A percentile compares a stretch with the other conserved stretches of the same genome.
phyloP scores from a whole-genome alignment of 1,140 invertebrate species.

The Lordiphosa stackelbergi region DNA sequence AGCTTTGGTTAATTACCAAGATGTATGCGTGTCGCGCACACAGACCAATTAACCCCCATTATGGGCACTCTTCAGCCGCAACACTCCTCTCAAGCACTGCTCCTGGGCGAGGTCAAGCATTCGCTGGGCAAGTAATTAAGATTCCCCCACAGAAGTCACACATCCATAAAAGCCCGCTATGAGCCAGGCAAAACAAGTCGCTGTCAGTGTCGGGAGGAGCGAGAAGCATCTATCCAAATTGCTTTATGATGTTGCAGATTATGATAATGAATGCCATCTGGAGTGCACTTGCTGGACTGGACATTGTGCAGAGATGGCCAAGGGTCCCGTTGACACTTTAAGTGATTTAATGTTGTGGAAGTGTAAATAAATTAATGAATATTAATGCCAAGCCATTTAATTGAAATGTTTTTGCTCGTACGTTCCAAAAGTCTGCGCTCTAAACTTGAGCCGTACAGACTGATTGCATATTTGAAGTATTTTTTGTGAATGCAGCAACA shows the following conservation, averaged over 20 bases:
- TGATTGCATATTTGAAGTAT: not conserved
- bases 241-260: constrained; percentile 76
- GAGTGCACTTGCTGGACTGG: constrained; percentile 47
- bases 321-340: constrained; percentile 73
- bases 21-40: constrained; percentile 77
- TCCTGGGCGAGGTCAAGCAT: constrained; percentile 69
- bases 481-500: too few relatives aligned
- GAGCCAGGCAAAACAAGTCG: constrained; percentile 52
- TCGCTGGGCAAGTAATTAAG: constrained; percentile 70
- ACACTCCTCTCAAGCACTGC: constrained; percentile 32
- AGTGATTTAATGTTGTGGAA: constrained; percentile 72
- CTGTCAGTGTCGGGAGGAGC: constrained; percentile 2
- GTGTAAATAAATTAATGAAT: constrained; percentile 47
- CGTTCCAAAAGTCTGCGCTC: not conserved
- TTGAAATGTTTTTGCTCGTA: constrained; percentile 39
- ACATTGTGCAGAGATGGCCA: constrained; percentile 49
- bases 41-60: constrained; percentile 77
- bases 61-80: constrained; percentile 46
- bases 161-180: constrained; percentile 37
- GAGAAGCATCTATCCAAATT: constrained; percentile 48
- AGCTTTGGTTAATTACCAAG: constrained; percentile 74
- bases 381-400: constrained; percentile 46
- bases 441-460: constrained; percentile 1
- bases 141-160: constrained; percentile 54
- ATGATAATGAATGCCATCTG: constrained; percentile 76